Base-by-base conservation (phyloP, 2,888 invertebrate species). In the Drosophila cracens region DNA sequence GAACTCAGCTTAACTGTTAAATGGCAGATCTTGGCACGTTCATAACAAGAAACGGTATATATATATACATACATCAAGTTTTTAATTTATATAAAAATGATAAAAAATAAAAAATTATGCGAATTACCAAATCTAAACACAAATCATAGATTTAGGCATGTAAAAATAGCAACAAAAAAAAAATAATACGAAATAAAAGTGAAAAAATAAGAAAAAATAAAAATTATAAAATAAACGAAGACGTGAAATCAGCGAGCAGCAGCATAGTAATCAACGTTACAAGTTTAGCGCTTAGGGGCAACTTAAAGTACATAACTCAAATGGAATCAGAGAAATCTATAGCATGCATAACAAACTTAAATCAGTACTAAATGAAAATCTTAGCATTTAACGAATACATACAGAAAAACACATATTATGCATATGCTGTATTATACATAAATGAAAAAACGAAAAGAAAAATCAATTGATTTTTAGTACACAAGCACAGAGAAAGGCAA, bases 141-240 rank as follows among this genome's bases (percentile, higher is more conserved):
- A 77, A 70, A 70, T 79, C 70, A 79, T 79, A 79, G 84, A 74
- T 70, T 67, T 79, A 79, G 79, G 77, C 69, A 61, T 81, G 81
- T 77, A 81, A 80, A 82, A 75, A 74, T 69, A 76, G 76, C 59
- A 69, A 76, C 71, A 58, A 72, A 60, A 73, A 63, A 60, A 53
- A 52, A 29, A 60, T 43, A 69, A 71, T n/a, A 70, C 21, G 1
- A 70, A 70, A 25, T 25, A 60, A 62, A 59, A 52, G 64, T 57
- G 65, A 60, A 76, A 71, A 16, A 59, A 66, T 48, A 57, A 67
- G 33, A 74, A 70, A 65, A 63, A 46, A 46, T 46, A 57, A 56
- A 33, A 27, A 18, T 64, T 57, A 70, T 70, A 59, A 70, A 69
- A 60, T 58, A 70, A 79, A 71, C 53, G 72, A 60, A 70, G 74